Conservation (phyloP, 1,140 invertebrate genomes). For the Myzus persicae region DNA sequence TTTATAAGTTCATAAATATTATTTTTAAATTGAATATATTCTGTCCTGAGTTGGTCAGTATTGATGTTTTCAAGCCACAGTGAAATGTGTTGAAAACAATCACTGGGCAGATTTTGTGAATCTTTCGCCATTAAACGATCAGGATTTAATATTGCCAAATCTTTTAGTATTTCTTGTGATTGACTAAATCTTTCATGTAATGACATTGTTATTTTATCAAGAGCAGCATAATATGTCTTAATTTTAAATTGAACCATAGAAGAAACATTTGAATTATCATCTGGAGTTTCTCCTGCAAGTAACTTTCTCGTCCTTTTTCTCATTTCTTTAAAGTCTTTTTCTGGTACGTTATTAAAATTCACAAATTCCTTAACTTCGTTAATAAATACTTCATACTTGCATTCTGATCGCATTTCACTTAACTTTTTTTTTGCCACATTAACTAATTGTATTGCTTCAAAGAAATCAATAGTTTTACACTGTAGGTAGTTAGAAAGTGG, state of each 20-base stretch:
- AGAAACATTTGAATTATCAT: neutral
- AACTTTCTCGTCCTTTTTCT: neutral
- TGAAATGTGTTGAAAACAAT: neutral
- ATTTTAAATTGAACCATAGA: neutral
- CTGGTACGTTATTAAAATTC: neutral
- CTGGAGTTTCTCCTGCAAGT: neutral
- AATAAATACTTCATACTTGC: neutral
- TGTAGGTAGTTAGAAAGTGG: neutral
- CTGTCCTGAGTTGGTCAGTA: neutral
- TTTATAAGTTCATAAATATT: neutral
- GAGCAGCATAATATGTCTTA: neutral
- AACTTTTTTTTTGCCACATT: neutral
- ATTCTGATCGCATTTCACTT: neutral
- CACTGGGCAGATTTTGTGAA: neutral
- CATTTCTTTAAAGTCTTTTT: neutral
- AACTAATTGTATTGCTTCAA: neutral
- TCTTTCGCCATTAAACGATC: neutral
- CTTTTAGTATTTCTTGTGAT: neutral
- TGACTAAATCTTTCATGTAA: neutral
- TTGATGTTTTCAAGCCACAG: neutral
- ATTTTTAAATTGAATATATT: neutral
- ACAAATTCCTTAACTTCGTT: neutral
- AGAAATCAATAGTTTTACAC: neutral
- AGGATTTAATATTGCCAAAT: neutral
- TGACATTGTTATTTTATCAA: neutral